Base-by-base conservation (phyloP, 1,140 invertebrate species). In the Platyura marginata region DNA sequence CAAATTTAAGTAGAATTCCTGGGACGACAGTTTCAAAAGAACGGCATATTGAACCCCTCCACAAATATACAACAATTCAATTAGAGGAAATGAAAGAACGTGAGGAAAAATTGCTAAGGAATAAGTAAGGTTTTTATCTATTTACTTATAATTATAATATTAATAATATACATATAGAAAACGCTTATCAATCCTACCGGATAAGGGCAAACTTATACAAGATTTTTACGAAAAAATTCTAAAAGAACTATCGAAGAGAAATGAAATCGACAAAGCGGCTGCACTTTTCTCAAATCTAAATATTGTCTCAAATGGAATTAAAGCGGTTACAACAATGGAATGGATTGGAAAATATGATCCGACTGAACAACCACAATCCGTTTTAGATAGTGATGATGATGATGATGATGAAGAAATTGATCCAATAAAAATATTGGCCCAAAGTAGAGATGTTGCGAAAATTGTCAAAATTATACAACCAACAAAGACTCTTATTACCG, bases 201-300 rank as follows among this genome's bases (percentile, higher is more conserved):
- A 82, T 47, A 79, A 77, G 57, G 79, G 79, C 8, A 64, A 67
- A 39, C 79, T 72, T 55, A 71, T 82, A 29, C 58, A 62, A 46
- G 51, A 57, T 16, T 70, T 75, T 20, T 58, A 67, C 37, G 58
- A 71, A 4, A 71, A 69, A 49, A 52, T 81, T 44, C 39, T 65
- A 5, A 52, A 54, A 16, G 73, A 76, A 59, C 51, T 81, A 15
- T 51, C 67, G 32, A 50, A 56, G 21, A 70, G 67, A 35, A 55
- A 74, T 50, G 63, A 76, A 49, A 54, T 77, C 20, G 69, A 79
- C 15, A 53, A 69, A 46, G 61, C 74, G 20, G 70, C 71, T 37
- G 53, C 60, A 39, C 55, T 79, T 21, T 53, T 82, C 0, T 69
- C 71, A 16, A 63, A 65, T 41, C 55, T 81, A 25, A 76, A 74